Percentiles rank a stretch among this genome's conserved stretches.
phyloP scores from a whole-genome alignment of 1,140 invertebrate genomes.

The Trichoplusia ni region DNA sequence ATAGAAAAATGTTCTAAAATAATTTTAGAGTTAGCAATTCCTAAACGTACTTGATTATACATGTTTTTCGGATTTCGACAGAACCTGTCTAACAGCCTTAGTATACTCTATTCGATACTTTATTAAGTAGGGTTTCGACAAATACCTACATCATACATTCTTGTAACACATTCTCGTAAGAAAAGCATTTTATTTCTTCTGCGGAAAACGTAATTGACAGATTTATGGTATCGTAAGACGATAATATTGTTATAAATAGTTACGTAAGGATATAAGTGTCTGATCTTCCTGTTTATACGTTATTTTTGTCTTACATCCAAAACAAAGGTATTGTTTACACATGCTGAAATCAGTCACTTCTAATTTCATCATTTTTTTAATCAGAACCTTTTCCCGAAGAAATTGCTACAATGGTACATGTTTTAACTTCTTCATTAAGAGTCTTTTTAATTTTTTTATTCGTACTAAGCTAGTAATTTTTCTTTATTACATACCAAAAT shows the following conservation, averaged over 20 bases:
- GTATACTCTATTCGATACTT: no score
- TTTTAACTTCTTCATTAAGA: no score
- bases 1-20: not conserved
- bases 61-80: no score
- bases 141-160: not conserved
- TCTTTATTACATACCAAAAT: no score
- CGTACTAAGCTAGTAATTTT: no score
- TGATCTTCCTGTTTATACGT: not conserved
- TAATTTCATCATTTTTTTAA: not conserved
- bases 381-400: not conserved
- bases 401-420: not conserved
- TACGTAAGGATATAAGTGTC: not conserved
- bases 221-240: not conserved
- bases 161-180: not conserved
- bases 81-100: no score
- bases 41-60: no score
- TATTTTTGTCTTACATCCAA: not conserved
- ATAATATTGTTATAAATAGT: constrained; percentile 4
- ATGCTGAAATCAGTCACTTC: not conserved
- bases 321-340: not conserved
- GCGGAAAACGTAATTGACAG: not conserved
- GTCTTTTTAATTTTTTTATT: no score
- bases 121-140: not conserved
- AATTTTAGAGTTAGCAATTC: no score
- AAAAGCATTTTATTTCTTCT: not conserved